Base-by-base conservation (phyloP, 2,113 vertebrate genomes). In the Tragelaphus scriptus region DNA sequence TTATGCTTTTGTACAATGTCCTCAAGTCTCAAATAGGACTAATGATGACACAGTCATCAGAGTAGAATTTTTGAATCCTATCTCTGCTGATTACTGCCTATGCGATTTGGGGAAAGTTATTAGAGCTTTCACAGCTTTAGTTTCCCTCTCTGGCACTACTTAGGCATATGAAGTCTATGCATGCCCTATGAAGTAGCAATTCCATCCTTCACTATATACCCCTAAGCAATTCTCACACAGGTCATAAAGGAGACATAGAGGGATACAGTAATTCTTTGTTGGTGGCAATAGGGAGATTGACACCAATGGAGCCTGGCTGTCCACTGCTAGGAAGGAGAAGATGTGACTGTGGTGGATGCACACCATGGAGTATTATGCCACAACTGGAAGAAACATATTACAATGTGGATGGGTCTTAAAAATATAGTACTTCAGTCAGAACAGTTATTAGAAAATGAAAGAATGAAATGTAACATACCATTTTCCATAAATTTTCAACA, bases 401-500 rank as follows among this genome's bases (percentile, higher is more conserved):
- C 36, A 84, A 90, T 25, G 2, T 40, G 68, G 26, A 23, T 36
- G 53, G 17, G 25, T 40, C 36, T 96, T 85, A 58, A 65, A 97
- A 96, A 88, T 36, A 58, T 0, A 56, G 47, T 30, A 71, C 36
- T 95, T 96, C 49, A 8, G n/a, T 84, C 59, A 89, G n/a, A 94
- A 84, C 11, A 49, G 28, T 77, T 92, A 88, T 47, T 71, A 77
- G 91, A 56, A 85, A 87, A 13, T 91, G 61, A 94, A 44, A 91
- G 51, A 94, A 91, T 84, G 26, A 91, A 97, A 95, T 93, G 85
- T 25, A 91, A 94, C n/a, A 94, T 84, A 79, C 23, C 36, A 97
- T 51, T 92, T 95, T 59, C 65, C 56, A 81, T n/a, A 95, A 91
- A 91, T 71, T 93, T 44, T 96, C 97, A 94, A 80, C 51, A 90